Evolutionary conservation across 2,113 vertebrate species (phyloP), one percentile per base, ranked within the genome.

Genomic region (Lampris incognitus): DNA sequence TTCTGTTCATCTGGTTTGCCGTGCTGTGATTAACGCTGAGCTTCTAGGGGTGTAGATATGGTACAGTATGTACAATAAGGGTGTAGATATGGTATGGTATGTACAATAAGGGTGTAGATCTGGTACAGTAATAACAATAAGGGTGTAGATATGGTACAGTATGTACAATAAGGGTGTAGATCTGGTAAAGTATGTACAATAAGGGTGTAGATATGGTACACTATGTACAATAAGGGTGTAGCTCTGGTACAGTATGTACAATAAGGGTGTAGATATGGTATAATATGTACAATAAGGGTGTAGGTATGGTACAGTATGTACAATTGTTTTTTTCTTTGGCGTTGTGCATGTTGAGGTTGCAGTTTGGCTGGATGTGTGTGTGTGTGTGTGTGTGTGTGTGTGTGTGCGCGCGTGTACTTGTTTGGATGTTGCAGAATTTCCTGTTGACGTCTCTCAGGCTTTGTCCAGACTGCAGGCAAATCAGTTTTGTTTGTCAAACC

Each of bases 321-420:
- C 48, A 13, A 40, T 67, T 74, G 76, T 10, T 41, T 9, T 65
- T 51, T 69, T 68, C 44, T 9, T 68, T 55, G 24, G 24, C 24
- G 24, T 24, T 24, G 24, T 24, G 24, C 24, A 24, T 24, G 24
- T 24, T 24, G 24, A 24, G 24, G 24, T 24, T 39, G 52, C 48
- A 3, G 0, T 57, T 55, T 69, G 48, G 72, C 74, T 70, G 36
- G n/a, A 52, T 69, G 44, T 71, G 69, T 65, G 63, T 63, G 70
- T 57, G 73, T 39, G 42, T 10, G 68, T 65, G 66, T 66, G 82
- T 61, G 46, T 51, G 54, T 57, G 36, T 58, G 24, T 58, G 39
- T 56, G 54, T 36, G 24, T 36, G 55, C 36, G 24, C 37, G 55
- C 40, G 51, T 9, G 51, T n/a, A 11, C 60, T 57, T 67, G 50